Evolutionary conservation across 2,797 vertebrate species (phyloP), one percentile per base, ranked within the genome.

Genomic region (Aythya fuligula): DNA sequence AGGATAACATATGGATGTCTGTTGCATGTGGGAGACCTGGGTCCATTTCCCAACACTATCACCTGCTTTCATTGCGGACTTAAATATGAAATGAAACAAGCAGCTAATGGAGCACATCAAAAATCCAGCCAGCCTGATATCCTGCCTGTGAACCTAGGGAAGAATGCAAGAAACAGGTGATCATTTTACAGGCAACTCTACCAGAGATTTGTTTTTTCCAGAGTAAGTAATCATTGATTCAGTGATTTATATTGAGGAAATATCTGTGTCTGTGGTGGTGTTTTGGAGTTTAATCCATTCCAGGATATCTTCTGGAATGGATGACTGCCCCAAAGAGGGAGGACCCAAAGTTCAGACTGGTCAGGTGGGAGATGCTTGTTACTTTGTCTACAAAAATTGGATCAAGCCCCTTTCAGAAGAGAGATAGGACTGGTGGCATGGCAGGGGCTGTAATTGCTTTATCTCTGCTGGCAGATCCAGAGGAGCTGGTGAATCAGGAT

Each of bases 211-310:
- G 2, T 74, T 84, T 79, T 78, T 78, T 34, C 20, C 30, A 30
- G 25, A 84, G 6, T 21, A 38, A 66, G 7, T 61, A 61, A n/a
- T 4, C 9, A 8, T 22, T 39, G 57, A 32, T 51, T 58, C 8
- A 8, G 22, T 49, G 57, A 32, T 45, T 56, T 72, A 13, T 53
- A 28, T 32, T 36, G 61, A 83, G 81, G 3, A 80, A 71, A 28
- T 34, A 43, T 1, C 3, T 25, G 1, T 21, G 10, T 1, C 20
- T 62, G 5, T 14, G 6, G 15, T 61, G 7, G 2, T 72, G 6
- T 21, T 76, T 73, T 69, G 1, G 2, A 25, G 61, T 64, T 64
- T 28, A 64, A 14, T 62, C 36, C 36, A 36, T 36, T 36, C 36
- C 36, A 36, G 34, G 67, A 38, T 36, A 30, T 30, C 41, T 22